Evolutionary conservation across 2,797 vertebrate species (phyloP).

Genomic region (Merluccius polli): DNA sequence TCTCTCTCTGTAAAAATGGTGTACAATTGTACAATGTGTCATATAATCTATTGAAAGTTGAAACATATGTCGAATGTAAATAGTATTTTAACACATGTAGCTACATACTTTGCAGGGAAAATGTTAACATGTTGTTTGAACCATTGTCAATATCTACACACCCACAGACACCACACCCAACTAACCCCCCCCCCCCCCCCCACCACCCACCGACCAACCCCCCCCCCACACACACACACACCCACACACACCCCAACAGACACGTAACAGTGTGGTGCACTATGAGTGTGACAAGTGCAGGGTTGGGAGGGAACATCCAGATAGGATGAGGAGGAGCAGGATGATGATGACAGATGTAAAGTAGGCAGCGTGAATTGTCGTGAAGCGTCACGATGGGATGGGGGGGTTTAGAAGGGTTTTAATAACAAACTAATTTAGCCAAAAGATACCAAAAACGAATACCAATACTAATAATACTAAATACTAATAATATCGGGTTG

Average conservation of each 20-base stretch:
- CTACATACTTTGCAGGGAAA: too few species aligned
- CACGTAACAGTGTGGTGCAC: too few species aligned
- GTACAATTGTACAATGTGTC: too few species aligned
- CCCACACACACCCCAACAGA: neutral
- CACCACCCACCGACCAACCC: too few species aligned
- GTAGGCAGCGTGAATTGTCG: neutral
- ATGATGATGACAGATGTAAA: neutral
- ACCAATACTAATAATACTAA: too few species aligned
- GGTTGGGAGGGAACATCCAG: neutral
- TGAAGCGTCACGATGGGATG: too few species aligned
- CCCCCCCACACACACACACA: neutral
- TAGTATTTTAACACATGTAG: neutral
- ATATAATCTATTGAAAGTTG: neutral
- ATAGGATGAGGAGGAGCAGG: neutral
- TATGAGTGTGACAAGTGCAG: neutral
- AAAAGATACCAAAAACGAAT: too few species aligned
- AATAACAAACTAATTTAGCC: too few species aligned
- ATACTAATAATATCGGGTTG: too few species aligned
- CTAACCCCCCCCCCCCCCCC: neutral
- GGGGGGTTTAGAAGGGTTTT: too few species aligned
- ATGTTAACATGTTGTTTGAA: neutral
- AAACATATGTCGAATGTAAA: neutral
- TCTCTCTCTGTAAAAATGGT: neutral
- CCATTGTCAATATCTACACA: neutral
- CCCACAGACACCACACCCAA: too few species aligned